Evolutionary conservation across 2,888 invertebrate species (phyloP).

Genomic region (Anoncus sp.): DNA sequence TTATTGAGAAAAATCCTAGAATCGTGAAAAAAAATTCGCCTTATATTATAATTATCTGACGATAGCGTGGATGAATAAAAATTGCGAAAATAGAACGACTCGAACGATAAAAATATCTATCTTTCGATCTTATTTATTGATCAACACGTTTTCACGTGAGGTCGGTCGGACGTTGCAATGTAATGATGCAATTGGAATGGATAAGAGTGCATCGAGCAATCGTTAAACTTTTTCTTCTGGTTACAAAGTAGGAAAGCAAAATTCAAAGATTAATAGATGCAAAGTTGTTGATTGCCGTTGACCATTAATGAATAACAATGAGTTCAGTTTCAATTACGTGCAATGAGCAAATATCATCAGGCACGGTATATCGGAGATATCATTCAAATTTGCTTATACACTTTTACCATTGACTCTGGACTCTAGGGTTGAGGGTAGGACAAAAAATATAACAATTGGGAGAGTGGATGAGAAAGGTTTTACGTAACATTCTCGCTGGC

Average conservation of each 20-base stretch:
- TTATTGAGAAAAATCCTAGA: neutral
- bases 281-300: neutral
- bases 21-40: neutral
- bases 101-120: no score
- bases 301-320: neutral
- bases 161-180: neutral
- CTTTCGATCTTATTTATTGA: no score
- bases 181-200: neutral
- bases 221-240: neutral
- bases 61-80: no score
- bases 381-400: neutral
- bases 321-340: constrained; percentile 1
- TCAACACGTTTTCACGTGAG: neutral
- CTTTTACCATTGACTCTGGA: constrained; percentile 15
- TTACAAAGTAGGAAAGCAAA: neutral
- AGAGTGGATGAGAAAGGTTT: neutral
- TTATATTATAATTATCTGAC: neutral
- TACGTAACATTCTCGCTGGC: neutral
- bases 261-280: neutral
- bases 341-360: neutral
- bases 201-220: neutral
- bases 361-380: neutral
- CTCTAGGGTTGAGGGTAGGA: neutral
- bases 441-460: constrained; percentile 13
- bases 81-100: no score